phyloP scores from a whole-genome alignment of 2,888 invertebrate species.

The Nomada ruficornis region DNA sequence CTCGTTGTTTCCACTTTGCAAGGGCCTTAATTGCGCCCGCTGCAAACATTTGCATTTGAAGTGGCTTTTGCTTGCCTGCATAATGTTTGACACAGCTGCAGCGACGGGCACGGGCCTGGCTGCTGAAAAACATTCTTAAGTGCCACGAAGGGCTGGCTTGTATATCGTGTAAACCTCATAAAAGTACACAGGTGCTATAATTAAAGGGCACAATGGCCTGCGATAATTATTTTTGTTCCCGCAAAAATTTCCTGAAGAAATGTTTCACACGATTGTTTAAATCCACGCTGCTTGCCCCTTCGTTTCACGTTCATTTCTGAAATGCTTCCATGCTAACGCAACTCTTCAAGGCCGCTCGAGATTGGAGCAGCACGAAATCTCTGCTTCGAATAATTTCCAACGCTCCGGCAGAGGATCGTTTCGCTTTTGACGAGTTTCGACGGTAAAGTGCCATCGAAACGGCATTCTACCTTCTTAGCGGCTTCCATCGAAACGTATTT shows the following conservation, averaged over 20 bases:
- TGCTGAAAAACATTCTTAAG: constrained; percentile 41
- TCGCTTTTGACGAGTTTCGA: constrained; percentile 3
- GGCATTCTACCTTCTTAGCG: not conserved
- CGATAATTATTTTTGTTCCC: not conserved
- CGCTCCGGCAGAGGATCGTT: not conserved
- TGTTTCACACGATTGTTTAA: constrained; percentile 8
- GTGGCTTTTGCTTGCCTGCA: constrained; percentile 73
- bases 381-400: constrained; percentile 16
- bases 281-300: not conserved
- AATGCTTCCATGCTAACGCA: constrained; percentile 24
- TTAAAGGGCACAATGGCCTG: constrained; percentile 16
- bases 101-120: constrained; percentile 35
- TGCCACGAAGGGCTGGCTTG: constrained; percentile 55
- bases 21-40: constrained; percentile 76
- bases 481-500: constrained; percentile 7
- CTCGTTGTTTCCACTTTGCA: constrained; percentile 52
- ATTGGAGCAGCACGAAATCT: not conserved
- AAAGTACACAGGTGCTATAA: constrained; percentile 19
- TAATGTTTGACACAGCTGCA: constrained; percentile 75
- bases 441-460: constrained; percentile 14
- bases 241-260: not conserved
- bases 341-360: not conserved
- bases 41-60: constrained; percentile 78
- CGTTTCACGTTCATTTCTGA: constrained; percentile 6
- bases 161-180: constrained; percentile 29